Base-by-base conservation (phyloP, 2,113 vertebrate genomes). In the Corythornis cristatus region DNA sequence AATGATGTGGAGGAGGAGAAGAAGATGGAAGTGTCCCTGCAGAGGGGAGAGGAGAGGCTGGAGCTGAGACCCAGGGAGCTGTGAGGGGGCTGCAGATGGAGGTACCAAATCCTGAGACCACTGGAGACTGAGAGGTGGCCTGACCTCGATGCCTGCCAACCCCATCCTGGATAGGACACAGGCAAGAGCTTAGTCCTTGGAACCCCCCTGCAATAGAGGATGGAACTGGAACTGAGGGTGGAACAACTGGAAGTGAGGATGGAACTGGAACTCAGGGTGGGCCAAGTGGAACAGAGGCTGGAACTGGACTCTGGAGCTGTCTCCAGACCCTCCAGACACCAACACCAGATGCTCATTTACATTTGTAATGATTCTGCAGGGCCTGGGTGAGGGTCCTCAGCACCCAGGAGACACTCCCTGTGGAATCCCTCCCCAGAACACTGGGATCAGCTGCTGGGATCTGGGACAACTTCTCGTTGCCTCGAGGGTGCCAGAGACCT, bases 361-460 rank as follows among this genome's bases (percentile, higher is more conserved):
- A 62, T 53, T 88, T 58, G 53, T 74, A n/a, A 86, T 85, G 40
- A 33, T 71, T 61, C n/a, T n/a, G 86, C 58, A 72, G 68, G 26
- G 15, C 10, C n/a, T 25, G 71, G 45, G 54, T 28, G 54, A 37
- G 25, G 46, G 25, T 28, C 78, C 83, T 11, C 0, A 15, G 11
- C 5, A 0, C 19, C 2, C 2, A 1, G 81, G 62, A 46, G 54
- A 35, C 51, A 2, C 12, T 50, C 42, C 74, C 16, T 6, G 22
- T 3, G 35, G 20, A 33, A 26, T 15, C 10, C 66, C 68, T 53
- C 15, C 75, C 67, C 35, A 18, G 3, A 33, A 11, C 0, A 9
- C 45, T 37, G 37, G 37, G 37, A 33, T 12, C 45, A 15, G 50
- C 26, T 51, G 70, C 46, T 21, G 79, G 66, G 57, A 11, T 9